Conservation (phyloP, 2,113 vertebrate genomes). For the Uria aalge region DNA sequence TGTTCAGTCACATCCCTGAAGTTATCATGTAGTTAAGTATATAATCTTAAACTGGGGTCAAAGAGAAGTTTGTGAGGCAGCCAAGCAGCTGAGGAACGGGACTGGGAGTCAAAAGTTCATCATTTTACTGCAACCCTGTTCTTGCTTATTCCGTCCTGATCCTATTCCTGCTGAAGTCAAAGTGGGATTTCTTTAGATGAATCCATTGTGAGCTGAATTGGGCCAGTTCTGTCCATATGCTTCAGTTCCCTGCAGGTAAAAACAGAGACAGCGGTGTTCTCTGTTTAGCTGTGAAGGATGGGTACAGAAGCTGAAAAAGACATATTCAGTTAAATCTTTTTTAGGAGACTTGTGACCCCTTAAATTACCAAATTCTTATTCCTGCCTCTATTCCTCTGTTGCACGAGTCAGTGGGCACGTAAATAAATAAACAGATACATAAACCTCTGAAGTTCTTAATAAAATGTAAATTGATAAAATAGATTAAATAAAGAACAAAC, state of each 20-base stretch:
- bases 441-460: background rate
- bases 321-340: background rate
- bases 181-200: background rate
- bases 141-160: background rate
- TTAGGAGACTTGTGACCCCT: background rate
- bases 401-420: background rate
- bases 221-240: background rate
- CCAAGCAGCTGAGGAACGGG: background rate
- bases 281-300: background rate
- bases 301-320: background rate
- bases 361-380: background rate
- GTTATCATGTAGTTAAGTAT: background rate
- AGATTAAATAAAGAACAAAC: background rate
- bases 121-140: background rate
- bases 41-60: background rate
- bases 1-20: background rate
- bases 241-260: background rate
- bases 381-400: background rate
- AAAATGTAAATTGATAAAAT: background rate
- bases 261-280: background rate
- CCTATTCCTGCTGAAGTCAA: background rate
- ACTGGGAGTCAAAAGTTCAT: background rate
- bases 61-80: background rate
- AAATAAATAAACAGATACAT: background rate
- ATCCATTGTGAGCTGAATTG: background rate